A percentile compares a stretch with the other conserved stretches of the same genome.
phyloP scores from a whole-genome alignment of 1,140 invertebrate species.

The Aphelenchoides fujianensis region DNA sequence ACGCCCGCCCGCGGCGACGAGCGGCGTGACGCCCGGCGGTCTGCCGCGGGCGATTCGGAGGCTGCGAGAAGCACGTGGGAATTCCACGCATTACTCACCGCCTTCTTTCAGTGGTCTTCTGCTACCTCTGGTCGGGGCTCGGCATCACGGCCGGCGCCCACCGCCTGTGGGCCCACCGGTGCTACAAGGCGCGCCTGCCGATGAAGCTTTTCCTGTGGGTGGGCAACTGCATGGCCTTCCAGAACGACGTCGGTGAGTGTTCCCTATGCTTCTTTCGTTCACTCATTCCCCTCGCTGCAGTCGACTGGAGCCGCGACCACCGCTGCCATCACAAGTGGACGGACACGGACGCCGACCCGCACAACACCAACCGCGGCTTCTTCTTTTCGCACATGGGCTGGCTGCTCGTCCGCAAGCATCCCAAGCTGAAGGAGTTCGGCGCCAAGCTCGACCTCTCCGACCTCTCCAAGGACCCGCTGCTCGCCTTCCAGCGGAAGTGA shows the following conservation, averaged over 20 bases:
- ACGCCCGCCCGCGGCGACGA: no score
- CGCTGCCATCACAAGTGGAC: constrained; percentile 92
- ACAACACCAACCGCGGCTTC: constrained; percentile 87
- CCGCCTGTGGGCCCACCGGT: constrained; percentile 84
- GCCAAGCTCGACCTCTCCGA: constrained; percentile 81
- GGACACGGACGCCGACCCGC: constrained; percentile 91
- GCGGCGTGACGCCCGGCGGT: no score
- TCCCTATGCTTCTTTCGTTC: no score
- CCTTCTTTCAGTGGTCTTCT: constrained; percentile 39
- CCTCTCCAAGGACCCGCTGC: constrained; percentile 77
- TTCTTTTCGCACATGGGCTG: constrained; percentile 95
- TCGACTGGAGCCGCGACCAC: constrained; percentile 89
- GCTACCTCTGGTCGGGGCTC: constrained; percentile 55
- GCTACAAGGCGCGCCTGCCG: constrained; percentile 87
- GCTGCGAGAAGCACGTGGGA: no score
- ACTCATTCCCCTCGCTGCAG: no score
- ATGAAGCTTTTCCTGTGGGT: constrained; percentile 74
- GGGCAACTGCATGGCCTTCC: constrained; percentile 80
- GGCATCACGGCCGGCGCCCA: constrained; percentile 88
- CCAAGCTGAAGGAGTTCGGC: constrained; percentile 80
- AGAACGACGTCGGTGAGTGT: constrained; percentile 90
- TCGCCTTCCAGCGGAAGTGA: constrained; percentile 77
- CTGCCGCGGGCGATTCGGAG: no score
- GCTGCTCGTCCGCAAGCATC: constrained; percentile 84
- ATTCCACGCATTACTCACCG: no score